These are phyloP conservation scores for Octopus bimaculoides DNA, from an alignment of 1,140 invertebrate genomes.

Conservation along the genomic window DNA sequence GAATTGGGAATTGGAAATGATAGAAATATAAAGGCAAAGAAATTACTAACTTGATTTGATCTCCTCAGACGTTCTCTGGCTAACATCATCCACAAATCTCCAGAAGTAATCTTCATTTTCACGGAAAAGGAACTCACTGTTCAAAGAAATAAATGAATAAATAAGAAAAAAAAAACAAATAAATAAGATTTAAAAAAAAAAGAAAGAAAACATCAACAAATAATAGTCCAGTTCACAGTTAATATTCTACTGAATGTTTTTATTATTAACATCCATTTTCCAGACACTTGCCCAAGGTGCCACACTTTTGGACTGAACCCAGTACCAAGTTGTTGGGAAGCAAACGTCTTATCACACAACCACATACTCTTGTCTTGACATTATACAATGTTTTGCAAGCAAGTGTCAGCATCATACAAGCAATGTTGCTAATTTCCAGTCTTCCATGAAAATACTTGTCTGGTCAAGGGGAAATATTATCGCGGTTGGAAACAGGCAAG, in stretches of 20 bases:
- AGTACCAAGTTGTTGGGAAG: too few species aligned
- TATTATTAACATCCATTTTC: not conserved
- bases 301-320: too few species aligned
- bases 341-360: too few species aligned
- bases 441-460: too few species aligned
- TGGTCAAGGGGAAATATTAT: too few species aligned
- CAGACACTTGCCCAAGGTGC: not conserved
- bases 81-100: conserved; percentile 52
- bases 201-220: not conserved
- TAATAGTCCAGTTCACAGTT: conserved; percentile 1
- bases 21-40: not conserved
- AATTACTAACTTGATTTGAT: not conserved
- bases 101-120: conserved; percentile 58
- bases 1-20: not conserved
- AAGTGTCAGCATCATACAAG: too few species aligned
- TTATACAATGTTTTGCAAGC: too few species aligned
- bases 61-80: conserved; percentile 29
- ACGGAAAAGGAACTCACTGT: conserved; percentile 57
- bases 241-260: conserved; percentile 57
- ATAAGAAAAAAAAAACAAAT: conserved; percentile 23
- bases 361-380: too few species aligned
- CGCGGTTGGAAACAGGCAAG: too few species aligned
- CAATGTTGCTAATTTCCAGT: too few species aligned
- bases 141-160: too few species aligned
- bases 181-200: not conserved